These are phyloP conservation scores for Tinea trinotella DNA, from an alignment of 2,888 invertebrate species.

Conservation along the genomic window DNA sequence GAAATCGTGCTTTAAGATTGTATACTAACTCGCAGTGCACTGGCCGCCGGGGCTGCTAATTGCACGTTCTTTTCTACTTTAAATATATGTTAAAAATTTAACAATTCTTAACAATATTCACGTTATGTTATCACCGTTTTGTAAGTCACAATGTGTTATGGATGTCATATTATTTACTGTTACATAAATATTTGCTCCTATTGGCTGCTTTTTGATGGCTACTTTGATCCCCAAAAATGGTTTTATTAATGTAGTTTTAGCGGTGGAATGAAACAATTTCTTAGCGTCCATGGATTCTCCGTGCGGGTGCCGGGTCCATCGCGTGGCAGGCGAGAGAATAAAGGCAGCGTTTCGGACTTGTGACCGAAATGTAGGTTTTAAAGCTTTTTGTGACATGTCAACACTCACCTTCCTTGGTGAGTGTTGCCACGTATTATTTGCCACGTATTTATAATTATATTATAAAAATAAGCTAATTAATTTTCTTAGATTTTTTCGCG, in stretches of 20 bases:
- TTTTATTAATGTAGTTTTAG: not conserved
- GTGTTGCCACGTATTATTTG: no score
- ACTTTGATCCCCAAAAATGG: not conserved
- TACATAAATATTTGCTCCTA: not conserved
- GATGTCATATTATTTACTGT: not conserved
- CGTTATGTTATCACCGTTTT: not conserved
- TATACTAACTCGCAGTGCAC: not conserved
- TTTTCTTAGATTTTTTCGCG: no score
- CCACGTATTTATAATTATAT: no score
- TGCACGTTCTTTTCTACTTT: slow-evolving; percentile 2
- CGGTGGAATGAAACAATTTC: no score
- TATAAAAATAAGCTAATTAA: no score
- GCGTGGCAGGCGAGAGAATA: no score
- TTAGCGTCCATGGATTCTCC: no score
- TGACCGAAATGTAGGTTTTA: no score
- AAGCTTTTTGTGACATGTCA: no score
- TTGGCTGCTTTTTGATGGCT: not conserved
- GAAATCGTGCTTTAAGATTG: slow-evolving; percentile 10
- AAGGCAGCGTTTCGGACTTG: no score
- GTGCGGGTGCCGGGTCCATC: no score
- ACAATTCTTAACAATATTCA: not conserved
- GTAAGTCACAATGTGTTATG: not conserved
- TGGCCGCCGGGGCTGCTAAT: not conserved
- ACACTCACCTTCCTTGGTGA: no score
- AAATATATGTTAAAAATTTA: not conserved